These are phyloP conservation scores for Dicycla oo DNA, from an alignment of 2,888 invertebrate genomes.

Conservation along the genomic window DNA sequence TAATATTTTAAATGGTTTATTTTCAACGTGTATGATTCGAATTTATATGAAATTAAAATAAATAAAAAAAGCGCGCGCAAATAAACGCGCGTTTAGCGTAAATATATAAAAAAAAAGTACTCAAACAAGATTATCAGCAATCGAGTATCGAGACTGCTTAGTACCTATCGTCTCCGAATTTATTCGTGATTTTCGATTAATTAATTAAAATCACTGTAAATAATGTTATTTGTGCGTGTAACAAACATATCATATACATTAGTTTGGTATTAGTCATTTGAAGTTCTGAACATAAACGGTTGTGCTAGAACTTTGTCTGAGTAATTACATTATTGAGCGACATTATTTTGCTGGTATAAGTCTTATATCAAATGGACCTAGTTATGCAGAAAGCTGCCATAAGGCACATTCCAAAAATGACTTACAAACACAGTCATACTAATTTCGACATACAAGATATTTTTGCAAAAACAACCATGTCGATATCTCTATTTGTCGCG, in stretches of 20 bases:
- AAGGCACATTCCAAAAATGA: no score
- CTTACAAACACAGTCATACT: no score
- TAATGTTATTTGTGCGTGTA: constrained; percentile 52
- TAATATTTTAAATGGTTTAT: constrained; percentile 33
- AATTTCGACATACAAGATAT: no score
- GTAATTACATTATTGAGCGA: constrained; percentile 11
- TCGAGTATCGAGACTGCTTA: constrained; percentile 64
- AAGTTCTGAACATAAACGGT: constrained; percentile 49
- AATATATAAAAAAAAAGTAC: constrained; percentile 41
- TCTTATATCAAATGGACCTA: no score
- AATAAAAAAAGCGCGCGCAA: no score
- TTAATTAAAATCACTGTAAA: constrained; percentile 61
- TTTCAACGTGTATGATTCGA: constrained; percentile 37
- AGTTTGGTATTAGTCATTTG: constrained; percentile 46
- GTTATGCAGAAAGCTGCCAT: no score
- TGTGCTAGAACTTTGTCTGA: constrained; percentile 42
- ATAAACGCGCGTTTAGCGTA: no score
- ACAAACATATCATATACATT: constrained; percentile 70
- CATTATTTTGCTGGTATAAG: constrained; percentile 45
- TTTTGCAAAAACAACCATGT: no score
- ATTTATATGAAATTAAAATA: constrained; percentile 47
- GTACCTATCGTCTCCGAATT: constrained; percentile 62
- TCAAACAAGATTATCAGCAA: constrained; percentile 54
- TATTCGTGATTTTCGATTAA: constrained; percentile 64
- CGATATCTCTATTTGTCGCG: no score